Conservation (phyloP, 2,888 invertebrate species). For the Papilio protenor region DNA sequence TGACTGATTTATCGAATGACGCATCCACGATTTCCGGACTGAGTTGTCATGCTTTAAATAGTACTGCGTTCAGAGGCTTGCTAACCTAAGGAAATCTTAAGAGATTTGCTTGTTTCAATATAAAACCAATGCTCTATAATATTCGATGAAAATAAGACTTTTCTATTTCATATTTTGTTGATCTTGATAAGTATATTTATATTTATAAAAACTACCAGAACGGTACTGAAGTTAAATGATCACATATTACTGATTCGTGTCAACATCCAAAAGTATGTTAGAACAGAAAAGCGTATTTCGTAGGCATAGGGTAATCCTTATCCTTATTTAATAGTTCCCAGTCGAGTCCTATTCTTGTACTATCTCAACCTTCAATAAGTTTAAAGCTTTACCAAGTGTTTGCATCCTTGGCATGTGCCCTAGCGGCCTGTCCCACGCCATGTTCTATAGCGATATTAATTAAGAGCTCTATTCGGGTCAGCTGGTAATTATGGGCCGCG, state of each 20-base stretch:
- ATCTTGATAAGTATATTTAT: not conserved
- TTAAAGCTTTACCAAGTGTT: not conserved
- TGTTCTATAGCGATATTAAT: slow-evolving; percentile 59
- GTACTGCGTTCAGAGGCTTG: not conserved
- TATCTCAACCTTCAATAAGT: not conserved
- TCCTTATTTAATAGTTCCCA: too few species aligned
- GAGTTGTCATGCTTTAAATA: slow-evolving; percentile 11
- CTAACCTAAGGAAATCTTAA: not conserved
- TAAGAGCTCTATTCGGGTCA: slow-evolving; percentile 71
- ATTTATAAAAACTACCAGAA: not conserved
- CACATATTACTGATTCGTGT: not conserved
- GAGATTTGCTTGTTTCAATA: not conserved
- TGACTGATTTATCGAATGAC: slow-evolving; percentile 42
- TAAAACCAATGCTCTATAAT: not conserved
- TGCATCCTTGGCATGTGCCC: slow-evolving; percentile 36
- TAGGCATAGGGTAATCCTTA: not conserved
- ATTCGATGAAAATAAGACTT: not conserved
- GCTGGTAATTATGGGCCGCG: slow-evolving; percentile 67
- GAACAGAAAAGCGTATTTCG: not conserved
- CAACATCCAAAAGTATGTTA: not conserved
- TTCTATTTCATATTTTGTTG: not conserved
- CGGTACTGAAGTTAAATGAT: not conserved
- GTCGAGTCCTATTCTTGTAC: not conserved
- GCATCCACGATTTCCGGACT: slow-evolving; percentile 34
- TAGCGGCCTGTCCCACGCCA: slow-evolving; percentile 37